These are phyloP conservation scores for Megamerina dolium DNA, from an alignment of 2,888 invertebrate genomes.

Conservation along the genomic window DNA sequence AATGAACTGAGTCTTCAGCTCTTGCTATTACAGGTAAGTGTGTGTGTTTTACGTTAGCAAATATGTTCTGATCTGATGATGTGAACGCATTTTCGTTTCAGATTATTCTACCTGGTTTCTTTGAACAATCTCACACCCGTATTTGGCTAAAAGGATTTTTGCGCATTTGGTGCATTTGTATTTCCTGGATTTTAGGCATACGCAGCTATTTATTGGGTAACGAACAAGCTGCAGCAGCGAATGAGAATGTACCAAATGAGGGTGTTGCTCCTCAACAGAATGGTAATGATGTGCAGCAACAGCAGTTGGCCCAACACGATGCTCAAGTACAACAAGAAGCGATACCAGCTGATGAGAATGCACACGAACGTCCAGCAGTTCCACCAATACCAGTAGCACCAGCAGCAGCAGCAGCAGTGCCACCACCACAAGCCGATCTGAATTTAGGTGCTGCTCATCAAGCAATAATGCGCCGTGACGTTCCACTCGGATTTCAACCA, in stretches of 20 bases:
- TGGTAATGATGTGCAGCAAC: slow-evolving; percentile 24
- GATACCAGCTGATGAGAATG: slow-evolving; percentile 4
- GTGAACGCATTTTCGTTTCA: slow-evolving; percentile 29
- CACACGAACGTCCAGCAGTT: slow-evolving; percentile 25
- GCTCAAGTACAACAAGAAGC: slow-evolving; percentile 14
- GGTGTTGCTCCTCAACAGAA: slow-evolving; percentile 14
- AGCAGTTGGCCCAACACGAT: slow-evolving; percentile 15
- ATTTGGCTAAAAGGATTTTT: slow-evolving; percentile 90
- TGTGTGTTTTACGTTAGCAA: background rate
- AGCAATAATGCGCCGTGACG: slow-evolving; percentile 80
- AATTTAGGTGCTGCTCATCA: slow-evolving; percentile 77
- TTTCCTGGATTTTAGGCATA: slow-evolving; percentile 78
- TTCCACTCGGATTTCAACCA: slow-evolving; percentile 81
- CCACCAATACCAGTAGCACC: slow-evolving; percentile 33
- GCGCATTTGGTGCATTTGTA: slow-evolving; percentile 76
- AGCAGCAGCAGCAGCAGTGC: slow-evolving; percentile 20
- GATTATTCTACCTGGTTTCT: slow-evolving; percentile 89
- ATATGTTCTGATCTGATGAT: background rate
- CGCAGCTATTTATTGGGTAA: slow-evolving; percentile 86
- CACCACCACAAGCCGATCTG: slow-evolving; percentile 42
- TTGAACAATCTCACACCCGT: slow-evolving; percentile 94
- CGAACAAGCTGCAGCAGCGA: slow-evolving; percentile 37
- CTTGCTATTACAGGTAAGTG: slow-evolving; percentile 69
- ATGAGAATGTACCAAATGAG: slow-evolving; percentile 35
- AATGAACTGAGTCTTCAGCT: slow-evolving; percentile 93